Conservation (phyloP, 2,113 vertebrate species). For the Porphyrio hochstetteri region DNA sequence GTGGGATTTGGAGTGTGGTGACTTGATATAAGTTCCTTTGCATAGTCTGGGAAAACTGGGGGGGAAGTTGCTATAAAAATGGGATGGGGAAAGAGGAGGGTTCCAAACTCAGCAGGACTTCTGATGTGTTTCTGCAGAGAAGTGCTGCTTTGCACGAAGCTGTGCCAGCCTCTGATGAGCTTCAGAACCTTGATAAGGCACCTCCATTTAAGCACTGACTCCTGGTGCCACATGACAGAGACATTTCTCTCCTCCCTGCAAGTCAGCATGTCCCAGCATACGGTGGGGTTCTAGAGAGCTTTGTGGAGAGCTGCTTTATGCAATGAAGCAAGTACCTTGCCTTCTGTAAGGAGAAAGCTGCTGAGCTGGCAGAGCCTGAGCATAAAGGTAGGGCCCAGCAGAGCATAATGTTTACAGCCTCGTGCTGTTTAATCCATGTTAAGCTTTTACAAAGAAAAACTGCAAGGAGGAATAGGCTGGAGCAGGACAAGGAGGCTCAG, state of each 20-base stretch:
- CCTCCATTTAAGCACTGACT: background rate
- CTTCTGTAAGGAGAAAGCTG: background rate
- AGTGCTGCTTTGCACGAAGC: background rate
- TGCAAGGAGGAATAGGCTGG: background rate
- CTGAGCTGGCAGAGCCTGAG: background rate
- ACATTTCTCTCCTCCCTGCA: background rate
- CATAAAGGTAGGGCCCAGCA: background rate
- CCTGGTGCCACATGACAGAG: rapidly evolving
- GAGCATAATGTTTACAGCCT: background rate
- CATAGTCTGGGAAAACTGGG: background rate
- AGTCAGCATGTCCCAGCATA: background rate
- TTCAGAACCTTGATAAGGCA: background rate
- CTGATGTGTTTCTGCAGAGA: background rate
- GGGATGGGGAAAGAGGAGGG: background rate
- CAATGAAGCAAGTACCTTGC: background rate
- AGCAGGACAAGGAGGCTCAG: background rate
- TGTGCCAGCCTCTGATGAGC: background rate
- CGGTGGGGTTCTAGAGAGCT: background rate
- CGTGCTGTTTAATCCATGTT: background rate
- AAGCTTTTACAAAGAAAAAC: background rate
- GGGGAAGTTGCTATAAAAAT: background rate
- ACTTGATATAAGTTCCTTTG: background rate
- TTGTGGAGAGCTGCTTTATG: background rate
- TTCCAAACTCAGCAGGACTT: background rate
- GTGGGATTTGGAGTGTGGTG: background rate